Percentiles rank a stretch among this genome's conserved stretches.
These are phyloP conservation scores for Sarcophaga peregrina DNA, from an alignment of 1,140 invertebrate species.

Conservation along the genomic window DNA sequence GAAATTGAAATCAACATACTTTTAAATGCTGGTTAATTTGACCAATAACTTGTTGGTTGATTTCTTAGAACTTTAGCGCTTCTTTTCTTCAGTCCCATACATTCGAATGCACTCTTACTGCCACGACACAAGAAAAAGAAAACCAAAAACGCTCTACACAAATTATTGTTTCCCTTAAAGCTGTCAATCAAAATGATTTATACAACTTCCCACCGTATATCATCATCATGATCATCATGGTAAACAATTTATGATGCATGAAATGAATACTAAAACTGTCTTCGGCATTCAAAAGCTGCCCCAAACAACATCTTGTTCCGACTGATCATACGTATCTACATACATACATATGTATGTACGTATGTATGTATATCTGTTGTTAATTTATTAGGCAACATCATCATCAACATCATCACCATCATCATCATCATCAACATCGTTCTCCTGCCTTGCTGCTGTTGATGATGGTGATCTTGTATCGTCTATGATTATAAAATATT, in stretches of 20 bases:
- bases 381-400: not conserved
- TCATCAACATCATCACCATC: conserved; percentile 1
- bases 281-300: not conserved
- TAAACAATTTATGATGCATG: too few species aligned
- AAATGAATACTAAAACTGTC: too few species aligned
- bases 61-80: conserved; percentile 34
- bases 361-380: not conserved
- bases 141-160: not conserved
- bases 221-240: not conserved
- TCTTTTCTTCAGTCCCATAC: not conserved
- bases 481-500: conserved; percentile 3
- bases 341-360: too few species aligned
- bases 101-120: not conserved
- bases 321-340: not conserved
- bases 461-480: not conserved
- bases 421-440: not conserved
- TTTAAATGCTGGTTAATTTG: conserved; percentile 32
- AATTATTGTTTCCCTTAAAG: conserved; percentile 49
- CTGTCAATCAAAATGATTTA: conserved; percentile 66
- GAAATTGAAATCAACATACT: not conserved
- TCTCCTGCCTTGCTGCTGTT: not conserved
- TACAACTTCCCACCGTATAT: conserved; percentile 55
- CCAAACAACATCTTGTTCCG: not conserved
- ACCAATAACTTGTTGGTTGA: not conserved
- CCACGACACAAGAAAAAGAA: not conserved